Conservation (phyloP, 2,113 vertebrate species). For the Rhynchomys soricoides region DNA sequence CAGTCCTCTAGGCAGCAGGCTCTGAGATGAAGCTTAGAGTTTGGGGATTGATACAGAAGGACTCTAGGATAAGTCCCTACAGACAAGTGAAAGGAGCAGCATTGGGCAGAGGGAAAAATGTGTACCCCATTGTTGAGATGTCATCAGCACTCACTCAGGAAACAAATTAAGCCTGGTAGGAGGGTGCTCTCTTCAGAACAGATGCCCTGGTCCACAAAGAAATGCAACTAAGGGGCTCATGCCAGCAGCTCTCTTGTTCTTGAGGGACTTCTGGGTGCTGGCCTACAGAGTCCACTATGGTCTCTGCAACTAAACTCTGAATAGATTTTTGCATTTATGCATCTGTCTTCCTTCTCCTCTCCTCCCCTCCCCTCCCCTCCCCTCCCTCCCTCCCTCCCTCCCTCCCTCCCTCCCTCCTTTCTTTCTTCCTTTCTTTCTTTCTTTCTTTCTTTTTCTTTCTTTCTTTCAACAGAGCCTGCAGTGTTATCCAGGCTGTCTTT, state of each 20-base stretch:
- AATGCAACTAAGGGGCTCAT: neutral
- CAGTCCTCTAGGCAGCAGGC: neutral
- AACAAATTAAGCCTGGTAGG: neutral
- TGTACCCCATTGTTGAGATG: accelerated
- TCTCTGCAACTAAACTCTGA: too few relatives aligned
- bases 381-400: too few relatives aligned
- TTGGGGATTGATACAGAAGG: neutral
- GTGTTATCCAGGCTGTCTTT: neutral
- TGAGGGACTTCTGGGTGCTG: neutral
- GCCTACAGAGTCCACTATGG: neutral
- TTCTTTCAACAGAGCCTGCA: neutral
- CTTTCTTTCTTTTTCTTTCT: too few relatives aligned
- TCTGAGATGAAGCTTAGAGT: neutral
- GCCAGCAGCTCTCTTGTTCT: neutral
- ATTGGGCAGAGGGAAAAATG: neutral
- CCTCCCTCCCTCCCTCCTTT: too few relatives aligned
- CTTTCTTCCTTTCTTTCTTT: too few relatives aligned
- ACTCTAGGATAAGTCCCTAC: neutral
- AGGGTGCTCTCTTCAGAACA: neutral
- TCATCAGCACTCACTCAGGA: neutral
- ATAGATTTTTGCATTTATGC: too few relatives aligned
- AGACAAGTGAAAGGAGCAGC: neutral
- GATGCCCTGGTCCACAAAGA: neutral
- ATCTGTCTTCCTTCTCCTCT: too few relatives aligned
- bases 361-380: too few relatives aligned